Conservation (phyloP, 2,113 vertebrate genomes). For the Cyanoramphus novaezelandiae region DNA sequence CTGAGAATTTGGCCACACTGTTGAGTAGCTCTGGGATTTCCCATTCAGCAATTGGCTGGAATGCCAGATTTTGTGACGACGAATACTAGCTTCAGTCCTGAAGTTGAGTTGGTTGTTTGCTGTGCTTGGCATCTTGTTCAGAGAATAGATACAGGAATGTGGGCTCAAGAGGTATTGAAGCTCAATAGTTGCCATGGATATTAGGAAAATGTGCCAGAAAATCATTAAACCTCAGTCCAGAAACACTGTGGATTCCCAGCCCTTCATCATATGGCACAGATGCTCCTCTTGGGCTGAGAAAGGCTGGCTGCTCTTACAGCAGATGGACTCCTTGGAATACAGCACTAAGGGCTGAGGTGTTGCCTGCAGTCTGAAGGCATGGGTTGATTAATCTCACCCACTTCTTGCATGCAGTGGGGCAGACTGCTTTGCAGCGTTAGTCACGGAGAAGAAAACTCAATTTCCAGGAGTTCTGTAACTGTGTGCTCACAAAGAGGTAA, state of each 20-base stretch:
- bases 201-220: constrained; percentile 49
- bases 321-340: constrained; percentile 16
- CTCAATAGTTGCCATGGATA: constrained; percentile 54
- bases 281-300: constrained; percentile 31
- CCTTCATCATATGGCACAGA: not conserved
- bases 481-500: not conserved
- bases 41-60: not conserved
- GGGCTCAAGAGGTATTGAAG: constrained; percentile 4
- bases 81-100: constrained; percentile 19
- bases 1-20: constrained; percentile 15
- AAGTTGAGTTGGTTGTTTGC: constrained; percentile 4
- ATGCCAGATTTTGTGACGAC: not conserved
- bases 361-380: not conserved
- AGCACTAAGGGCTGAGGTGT: not conserved
- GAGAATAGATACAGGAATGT: constrained; percentile 22
- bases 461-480: not conserved
- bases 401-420: not conserved
- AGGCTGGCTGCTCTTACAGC: not conserved
- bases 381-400: not conserved
- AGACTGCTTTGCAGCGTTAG: not conserved
- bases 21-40: constrained; percentile 50
- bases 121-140: constrained; percentile 13
- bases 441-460: not conserved
- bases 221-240: constrained; percentile 35
- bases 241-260: constrained; percentile 13